Conservation (phyloP, 2,113 vertebrate genomes). For the Eonycteris spelaea region DNA sequence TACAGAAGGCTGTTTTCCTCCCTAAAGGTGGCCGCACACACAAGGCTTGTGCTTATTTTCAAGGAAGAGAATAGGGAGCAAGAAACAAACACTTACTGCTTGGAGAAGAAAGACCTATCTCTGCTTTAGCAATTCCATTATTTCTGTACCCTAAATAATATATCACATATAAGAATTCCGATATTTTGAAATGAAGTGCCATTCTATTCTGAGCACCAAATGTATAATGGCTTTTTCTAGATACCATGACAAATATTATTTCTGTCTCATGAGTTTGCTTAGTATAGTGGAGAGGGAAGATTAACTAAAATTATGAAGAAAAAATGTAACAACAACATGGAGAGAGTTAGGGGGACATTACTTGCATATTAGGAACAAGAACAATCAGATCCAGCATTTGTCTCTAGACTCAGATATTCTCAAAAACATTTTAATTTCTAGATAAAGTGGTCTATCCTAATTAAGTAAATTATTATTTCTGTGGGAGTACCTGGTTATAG, state of each 20-base stretch:
- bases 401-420: background rate
- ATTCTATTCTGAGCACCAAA: background rate
- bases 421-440: background rate
- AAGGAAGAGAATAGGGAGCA: background rate
- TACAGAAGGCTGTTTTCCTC: background rate
- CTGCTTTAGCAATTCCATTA: background rate
- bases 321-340: background rate
- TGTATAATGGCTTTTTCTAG: background rate
- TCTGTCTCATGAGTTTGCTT: background rate
- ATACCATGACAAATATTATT: background rate
- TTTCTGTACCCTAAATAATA: background rate
- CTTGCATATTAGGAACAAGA: background rate
- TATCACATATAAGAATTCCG: background rate
- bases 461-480: background rate
- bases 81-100: background rate
- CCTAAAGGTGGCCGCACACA: background rate
- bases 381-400: background rate
- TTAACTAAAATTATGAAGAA: background rate
- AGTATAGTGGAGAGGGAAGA: background rate
- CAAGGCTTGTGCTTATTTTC: background rate
- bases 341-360: background rate
- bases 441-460: background rate
- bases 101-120: background rate
- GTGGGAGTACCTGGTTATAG: background rate
- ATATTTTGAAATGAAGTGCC: constrained; percentile 6